Conservation (phyloP, 2,113 vertebrate species). For the Cryptomyrus ogoouensis region DNA sequence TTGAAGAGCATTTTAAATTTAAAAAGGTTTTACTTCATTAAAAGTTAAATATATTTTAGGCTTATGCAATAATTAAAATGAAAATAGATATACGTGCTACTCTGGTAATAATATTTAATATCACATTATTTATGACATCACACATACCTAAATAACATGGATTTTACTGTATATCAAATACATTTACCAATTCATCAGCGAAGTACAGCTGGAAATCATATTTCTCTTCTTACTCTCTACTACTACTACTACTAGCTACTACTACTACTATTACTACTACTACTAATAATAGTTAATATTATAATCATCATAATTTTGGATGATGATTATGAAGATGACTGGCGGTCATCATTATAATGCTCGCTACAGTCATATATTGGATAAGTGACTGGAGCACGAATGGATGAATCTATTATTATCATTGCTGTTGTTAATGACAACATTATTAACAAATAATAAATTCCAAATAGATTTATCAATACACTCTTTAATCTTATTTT, state of each 20-base stretch:
- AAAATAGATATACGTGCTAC: not conserved
- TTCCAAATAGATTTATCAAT: not conserved
- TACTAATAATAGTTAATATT: not conserved
- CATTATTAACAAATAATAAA: not conserved
- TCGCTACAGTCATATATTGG: not conserved
- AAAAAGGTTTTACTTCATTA: not conserved
- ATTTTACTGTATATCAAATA: not conserved
- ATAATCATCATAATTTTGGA: not conserved
- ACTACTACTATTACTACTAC: not conserved
- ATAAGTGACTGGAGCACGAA: not conserved
- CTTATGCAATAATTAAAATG: not conserved
- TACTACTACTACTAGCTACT: not conserved
- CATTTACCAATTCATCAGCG: not conserved
- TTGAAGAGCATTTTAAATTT: not conserved
- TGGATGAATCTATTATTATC: not conserved
- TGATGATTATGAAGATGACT: not conserved
- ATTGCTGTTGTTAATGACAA: not conserved
- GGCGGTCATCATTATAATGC: not conserved
- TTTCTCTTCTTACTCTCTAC: not conserved
- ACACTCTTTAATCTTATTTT: not conserved
- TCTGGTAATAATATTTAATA: not conserved
- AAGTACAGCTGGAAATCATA: not conserved
- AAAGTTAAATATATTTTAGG: not conserved
- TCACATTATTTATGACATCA: not conserved
- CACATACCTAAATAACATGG: not conserved